Evolutionary conservation across 2,797 vertebrate genomes (phyloP).

Genomic region (Calcarius lapponicus): DNA sequence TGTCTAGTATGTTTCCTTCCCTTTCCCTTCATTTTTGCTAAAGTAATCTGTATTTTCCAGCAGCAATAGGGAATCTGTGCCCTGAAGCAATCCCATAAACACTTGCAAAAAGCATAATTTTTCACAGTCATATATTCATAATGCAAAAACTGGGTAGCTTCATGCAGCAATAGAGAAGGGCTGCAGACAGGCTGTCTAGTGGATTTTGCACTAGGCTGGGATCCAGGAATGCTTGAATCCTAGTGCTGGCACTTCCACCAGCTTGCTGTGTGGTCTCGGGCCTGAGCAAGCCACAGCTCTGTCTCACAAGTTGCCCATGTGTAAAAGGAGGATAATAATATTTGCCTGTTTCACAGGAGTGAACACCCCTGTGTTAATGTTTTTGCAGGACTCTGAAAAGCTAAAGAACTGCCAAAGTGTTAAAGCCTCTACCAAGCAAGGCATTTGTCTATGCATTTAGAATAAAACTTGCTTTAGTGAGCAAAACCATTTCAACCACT

Average conservation of each 20-base stretch:
- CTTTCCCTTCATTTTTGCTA: neutral
- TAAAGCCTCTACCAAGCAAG: neutral
- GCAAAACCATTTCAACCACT: constrained; percentile 7
- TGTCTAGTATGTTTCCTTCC: neutral
- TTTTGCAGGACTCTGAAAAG: constrained; percentile 13
- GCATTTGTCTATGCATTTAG: neutral
- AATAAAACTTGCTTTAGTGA: neutral
- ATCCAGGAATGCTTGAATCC: constrained; percentile 65
- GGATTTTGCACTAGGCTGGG: constrained; percentile 57
- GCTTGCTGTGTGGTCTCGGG: constrained; percentile 63
- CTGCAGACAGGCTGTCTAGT: constrained; percentile 66
- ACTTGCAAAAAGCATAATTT: constrained; percentile 48
- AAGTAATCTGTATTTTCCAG: constrained; percentile 25
- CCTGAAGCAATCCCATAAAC: constrained; percentile 49
- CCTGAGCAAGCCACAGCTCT: constrained; percentile 25
- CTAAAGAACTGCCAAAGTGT: neutral
- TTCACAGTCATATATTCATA: constrained; percentile 50
- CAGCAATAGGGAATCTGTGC: neutral
- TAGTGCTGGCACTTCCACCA: constrained; percentile 29
- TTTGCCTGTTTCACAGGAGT: constrained; percentile 31
- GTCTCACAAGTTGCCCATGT: constrained; percentile 12
- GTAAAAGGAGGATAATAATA: constrained; percentile 43
- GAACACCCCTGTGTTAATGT: neutral
- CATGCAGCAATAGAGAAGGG: constrained; percentile 3
- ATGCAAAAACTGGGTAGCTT: constrained; percentile 40